Base-by-base conservation (phyloP, 2,113 vertebrate species). In the Numida meleagris region DNA sequence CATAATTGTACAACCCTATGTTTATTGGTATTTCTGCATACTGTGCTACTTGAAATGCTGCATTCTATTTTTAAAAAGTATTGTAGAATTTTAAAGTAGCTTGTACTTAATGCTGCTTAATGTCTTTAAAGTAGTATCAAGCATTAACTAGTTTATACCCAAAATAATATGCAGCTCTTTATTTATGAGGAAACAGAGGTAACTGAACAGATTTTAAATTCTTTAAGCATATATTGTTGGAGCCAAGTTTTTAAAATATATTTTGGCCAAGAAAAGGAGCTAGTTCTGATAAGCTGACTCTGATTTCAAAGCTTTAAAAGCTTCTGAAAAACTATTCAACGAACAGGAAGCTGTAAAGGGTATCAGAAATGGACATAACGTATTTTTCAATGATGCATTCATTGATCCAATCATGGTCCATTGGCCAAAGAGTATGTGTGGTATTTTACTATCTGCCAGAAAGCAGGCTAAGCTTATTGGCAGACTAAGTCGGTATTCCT, bases 11-110 rank as follows among this genome's bases (percentile, higher is more conserved):
- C 24, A 91, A 77, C 89, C 33, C 83, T 77, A 9, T 38, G 67
- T 63, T 85, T 91, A 61, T 80, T 96, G 90, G 36, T 97, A 80
- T 79, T 91, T 90, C 40, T 96, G 75, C 46, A 23, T 73, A 31
- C 53, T 87, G 58, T 78, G 34, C 86, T 82, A 86, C 29, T 59
- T 86, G 27, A 83, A 78, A 65, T 61, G 18, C 34, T 96, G 27
- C 13, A 23, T 83, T 93, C 21, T 90, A 15, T 80, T 90, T 42
- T 79, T 59, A 81, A 81, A 11, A 40, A 6, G 10, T 73, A 25
- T 5, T 20, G 7, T 48, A 67, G 20, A 51, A 36, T 40, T 80
- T 72, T 86, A 10, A 81, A 86, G 10, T 63, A 50, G 38, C 73
- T 89, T 88, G 6, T 79, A 38, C 17, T 74, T 89, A 43, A 58